Evolutionary conservation across 2,888 invertebrate genomes (phyloP), one percentile per base, ranked within the genome.

Genomic region (Spodoptera picta): DNA sequence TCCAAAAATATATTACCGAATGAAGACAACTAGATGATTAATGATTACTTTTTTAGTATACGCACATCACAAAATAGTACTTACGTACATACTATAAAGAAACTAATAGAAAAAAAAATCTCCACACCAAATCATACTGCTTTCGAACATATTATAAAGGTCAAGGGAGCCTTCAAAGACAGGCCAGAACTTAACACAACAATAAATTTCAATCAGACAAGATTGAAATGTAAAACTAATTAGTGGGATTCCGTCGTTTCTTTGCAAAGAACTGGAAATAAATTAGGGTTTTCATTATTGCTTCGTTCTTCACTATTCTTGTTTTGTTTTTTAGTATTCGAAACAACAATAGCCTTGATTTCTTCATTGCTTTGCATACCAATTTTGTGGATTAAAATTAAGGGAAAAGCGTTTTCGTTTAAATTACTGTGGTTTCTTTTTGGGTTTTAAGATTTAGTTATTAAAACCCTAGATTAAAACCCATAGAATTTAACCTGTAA

Each of bases 191-290:
- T 49, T 44, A 56, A 48, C 46, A 46, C 41, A 49, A 67, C 53
- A 51, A 70, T 68, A 60, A 68, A 51, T 74, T 79, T 66, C 54
- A 70, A 72, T 70, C 60, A 77, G 77, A 71, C 57, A 31, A 59
- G 52, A 68, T 71, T 68, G 57, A 58, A 73, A 79, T 65, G 60
- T 63, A 43, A 66, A 74, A 77, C 62, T 79, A 79, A 79, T 79
- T 79, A 79, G 61, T 19, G 14, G 51, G 61, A 79, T 79, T 63
- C 58, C 60, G 53, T 51, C 56, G 65, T 70, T 79, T n/a, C 55
- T 64, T 74, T 49, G 55, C 48, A 50, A 44, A 56, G 54, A 63
- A 69, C 66, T 64, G 6, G 60, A 68, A 77, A 77, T 77, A 70
- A 77, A 77, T 72, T 72, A 74, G 57, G 69, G 59, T 54, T 72